These are phyloP conservation scores for Phoxinus phoxinus DNA, from an alignment of 2,113 vertebrate species.

Conservation along the genomic window DNA sequence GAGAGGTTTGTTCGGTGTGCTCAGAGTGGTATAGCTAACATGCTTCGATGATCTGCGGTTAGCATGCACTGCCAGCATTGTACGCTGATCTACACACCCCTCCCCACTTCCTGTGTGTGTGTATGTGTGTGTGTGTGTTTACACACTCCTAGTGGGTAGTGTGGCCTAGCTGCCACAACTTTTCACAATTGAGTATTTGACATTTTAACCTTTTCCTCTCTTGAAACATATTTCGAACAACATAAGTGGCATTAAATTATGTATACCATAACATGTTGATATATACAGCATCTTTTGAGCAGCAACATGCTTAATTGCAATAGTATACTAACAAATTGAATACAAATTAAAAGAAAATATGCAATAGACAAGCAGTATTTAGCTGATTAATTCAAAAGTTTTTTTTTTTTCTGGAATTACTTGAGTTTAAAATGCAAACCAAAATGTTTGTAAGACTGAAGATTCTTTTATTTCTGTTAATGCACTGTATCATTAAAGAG, in stretches of 20 bases:
- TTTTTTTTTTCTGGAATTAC: background rate
- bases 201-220: background rate
- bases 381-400: background rate
- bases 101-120: conserved; percentile 82
- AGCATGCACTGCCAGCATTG: conserved; percentile 73
- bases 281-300: background rate
- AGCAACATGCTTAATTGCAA: background rate
- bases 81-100: conserved; percentile 81
- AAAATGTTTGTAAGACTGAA: background rate
- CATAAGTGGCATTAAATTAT: background rate
- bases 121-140: conserved; percentile 47
- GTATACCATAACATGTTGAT: background rate
- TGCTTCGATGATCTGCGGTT: conserved; percentile 64
- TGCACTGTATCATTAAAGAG: conserved; percentile 32
- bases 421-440: background rate
- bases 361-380: background rate
- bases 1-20: conserved; percentile 36
- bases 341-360: background rate
- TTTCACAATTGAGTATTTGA: background rate
- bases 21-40: conserved; percentile 41
- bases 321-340: background rate
- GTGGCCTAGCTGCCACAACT: conserved; percentile 57
- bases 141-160: conserved; percentile 65
- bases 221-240: background rate
- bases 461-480: background rate